phyloP scores from a whole-genome alignment of 2,888 invertebrate genomes.

The Trachelus troglodyta region DNA sequence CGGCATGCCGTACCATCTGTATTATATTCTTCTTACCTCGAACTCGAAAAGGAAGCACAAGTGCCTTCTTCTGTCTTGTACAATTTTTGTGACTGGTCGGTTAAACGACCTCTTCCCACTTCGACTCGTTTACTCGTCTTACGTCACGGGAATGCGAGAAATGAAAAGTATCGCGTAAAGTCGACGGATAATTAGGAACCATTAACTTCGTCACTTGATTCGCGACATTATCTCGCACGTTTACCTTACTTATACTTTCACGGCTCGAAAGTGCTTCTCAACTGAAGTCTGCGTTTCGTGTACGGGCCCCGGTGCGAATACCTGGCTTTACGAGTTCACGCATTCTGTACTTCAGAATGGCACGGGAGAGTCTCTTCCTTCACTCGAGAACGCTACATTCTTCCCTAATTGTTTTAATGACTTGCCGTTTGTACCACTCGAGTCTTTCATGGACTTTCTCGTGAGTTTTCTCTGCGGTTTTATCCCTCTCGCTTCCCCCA shows the following conservation, averaged over 20 bases:
- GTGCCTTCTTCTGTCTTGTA: not conserved
- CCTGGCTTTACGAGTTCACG: not conserved
- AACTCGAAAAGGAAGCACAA: not conserved
- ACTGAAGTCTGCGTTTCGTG: not conserved
- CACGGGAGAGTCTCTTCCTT: not conserved
- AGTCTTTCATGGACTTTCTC: conserved; percentile 12
- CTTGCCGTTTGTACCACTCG: conserved; percentile 32
- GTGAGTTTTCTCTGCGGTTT: conserved; percentile 9
- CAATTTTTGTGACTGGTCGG: not conserved
- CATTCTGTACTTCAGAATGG: not conserved
- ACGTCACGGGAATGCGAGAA: not conserved
- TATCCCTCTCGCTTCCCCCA: conserved; percentile 1
- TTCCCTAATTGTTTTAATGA: conserved; percentile 56
- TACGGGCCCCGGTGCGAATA: not conserved
- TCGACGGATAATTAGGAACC: not conserved
- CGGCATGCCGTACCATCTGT: not conserved
- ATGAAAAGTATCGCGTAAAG: not conserved
- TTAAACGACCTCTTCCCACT: not conserved
- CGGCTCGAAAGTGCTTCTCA: not conserved
- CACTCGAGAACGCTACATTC: conserved; percentile 18
- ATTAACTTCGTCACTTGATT: not conserved
- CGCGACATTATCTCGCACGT: not conserved
- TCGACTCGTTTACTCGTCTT: not conserved
- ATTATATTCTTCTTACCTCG: not conserved
- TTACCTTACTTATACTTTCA: not conserved